Base-by-base conservation (phyloP, 1,140 invertebrate genomes). In the Leptinotarsa lineolata region DNA sequence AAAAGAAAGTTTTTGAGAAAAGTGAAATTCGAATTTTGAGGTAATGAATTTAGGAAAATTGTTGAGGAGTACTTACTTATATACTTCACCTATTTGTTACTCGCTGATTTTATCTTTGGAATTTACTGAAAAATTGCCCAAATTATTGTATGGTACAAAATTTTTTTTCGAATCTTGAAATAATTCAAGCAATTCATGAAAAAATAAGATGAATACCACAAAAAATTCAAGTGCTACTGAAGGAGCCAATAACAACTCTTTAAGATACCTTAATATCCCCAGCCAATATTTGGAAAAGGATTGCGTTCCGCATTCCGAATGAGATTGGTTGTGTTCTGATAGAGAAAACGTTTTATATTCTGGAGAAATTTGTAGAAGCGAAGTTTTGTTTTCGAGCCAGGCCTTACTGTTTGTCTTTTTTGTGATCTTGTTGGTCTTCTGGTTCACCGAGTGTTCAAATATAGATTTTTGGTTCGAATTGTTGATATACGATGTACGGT, bases 311-410 rank as follows among this genome's bases (percentile, higher is more conserved):
- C 67, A 74, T 74, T 69, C 72, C 21, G 63, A 74, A 74, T 74
- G 48, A 74, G 72, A 61, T 74, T 63, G 48, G 39, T n/a, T 69
- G 60, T 67, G 21, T 64, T 69, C 72, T 74, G 68, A 74, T 74
- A 74, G 72, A 74, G 59, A 69, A 74, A 74, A 68, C 72, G 72
- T 74, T 74, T 74, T 74, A 74, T 74, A 74, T 74, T 74, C 72
- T 69, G 44, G 44, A 20, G 64, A 67, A 67, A 70, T 64, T 74
- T 74, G 15, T 70, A 54, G 54, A 44, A 69, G 24, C 58, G 64
- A 24, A 63, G 59, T 59, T 45, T 73, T 59, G 72, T 60, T 73
- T 60, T 73, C 48, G 16, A 73, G 65, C 13, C 20, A 30, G 60
- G 24, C 66, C 58, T 73, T 73, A 68, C 66, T 73, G 72, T 73